Percentiles rank a stretch among this genome's conserved stretches.
Conservation (phyloP, 1,140 invertebrate genomes). For the Drosophila ficusphila region DNA sequence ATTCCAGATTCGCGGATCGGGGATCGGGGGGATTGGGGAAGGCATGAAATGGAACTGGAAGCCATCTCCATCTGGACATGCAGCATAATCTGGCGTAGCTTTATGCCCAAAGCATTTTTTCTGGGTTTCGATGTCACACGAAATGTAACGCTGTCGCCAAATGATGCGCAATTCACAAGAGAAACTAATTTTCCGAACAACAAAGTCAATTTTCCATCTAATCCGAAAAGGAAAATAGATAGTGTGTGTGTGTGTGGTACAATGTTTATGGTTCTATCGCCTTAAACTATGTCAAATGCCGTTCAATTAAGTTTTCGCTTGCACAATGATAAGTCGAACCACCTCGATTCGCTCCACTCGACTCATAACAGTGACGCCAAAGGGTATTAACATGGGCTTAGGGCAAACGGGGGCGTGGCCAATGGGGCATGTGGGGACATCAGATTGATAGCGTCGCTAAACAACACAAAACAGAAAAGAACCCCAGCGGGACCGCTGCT, state of each 20-base stretch:
- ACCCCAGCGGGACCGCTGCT: slow-evolving; percentile 25
- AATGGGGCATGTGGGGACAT: slow-evolving; percentile 24
- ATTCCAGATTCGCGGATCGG: neutral
- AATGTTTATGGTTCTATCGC: slow-evolving; percentile 42
- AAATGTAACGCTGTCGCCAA: slow-evolving; percentile 23
- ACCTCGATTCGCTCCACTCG: slow-evolving; percentile 1
- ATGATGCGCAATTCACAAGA: slow-evolving; percentile 73
- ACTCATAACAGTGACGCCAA: slow-evolving; percentile 51
- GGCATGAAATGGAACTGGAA: no score
- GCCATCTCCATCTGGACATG: slow-evolving; percentile 21
- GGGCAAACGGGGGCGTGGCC: slow-evolving; percentile 3
- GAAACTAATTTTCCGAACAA: slow-evolving; percentile 70
- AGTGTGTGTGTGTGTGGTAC: neutral
- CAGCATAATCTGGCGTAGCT: slow-evolving; percentile 47
- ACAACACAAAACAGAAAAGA: slow-evolving; percentile 48
- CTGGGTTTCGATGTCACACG: slow-evolving; percentile 73
- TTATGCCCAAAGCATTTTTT: slow-evolving; percentile 28
- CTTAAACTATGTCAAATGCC: slow-evolving; percentile 75
- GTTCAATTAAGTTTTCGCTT: slow-evolving; percentile 77
- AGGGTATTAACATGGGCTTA: slow-evolving; percentile 23
- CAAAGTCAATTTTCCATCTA: slow-evolving; percentile 34
- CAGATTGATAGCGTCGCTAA: slow-evolving; percentile 58
- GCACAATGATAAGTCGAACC: slow-evolving; percentile 68
- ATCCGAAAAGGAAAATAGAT: slow-evolving; percentile 1
- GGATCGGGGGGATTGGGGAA: neutral